phyloP scores from a whole-genome alignment of 2,888 invertebrate genomes.

The Phortica okadai region DNA sequence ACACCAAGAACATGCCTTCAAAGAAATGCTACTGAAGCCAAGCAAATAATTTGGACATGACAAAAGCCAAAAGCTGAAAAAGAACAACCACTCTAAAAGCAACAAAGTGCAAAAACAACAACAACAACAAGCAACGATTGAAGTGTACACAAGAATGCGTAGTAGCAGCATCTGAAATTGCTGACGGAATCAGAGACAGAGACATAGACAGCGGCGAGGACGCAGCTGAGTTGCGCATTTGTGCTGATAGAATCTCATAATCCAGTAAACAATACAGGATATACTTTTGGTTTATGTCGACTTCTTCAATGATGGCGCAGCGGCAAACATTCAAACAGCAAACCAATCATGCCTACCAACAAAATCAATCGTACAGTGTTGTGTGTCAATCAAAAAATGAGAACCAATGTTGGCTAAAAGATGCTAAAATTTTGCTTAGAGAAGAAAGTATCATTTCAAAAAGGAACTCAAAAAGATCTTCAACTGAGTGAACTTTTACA shows the following conservation, averaged over 20 bases:
- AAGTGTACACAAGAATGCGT: slow-evolving; percentile 20
- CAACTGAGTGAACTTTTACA: too few species aligned
- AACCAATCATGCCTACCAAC: slow-evolving; percentile 24
- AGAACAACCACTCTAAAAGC: slow-evolving; percentile 16
- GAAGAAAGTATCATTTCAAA: too few species aligned
- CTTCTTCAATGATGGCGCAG: neutral
- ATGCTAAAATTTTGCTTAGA: too few species aligned
- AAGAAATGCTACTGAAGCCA: slow-evolving; percentile 14
- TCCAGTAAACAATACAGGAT: slow-evolving; percentile 43
- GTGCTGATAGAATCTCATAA: slow-evolving; percentile 68
- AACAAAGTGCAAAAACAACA: neutral
- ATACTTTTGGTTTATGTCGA: neutral
- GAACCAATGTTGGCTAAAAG: neutral
- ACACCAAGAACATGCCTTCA: slow-evolving; percentile 5
- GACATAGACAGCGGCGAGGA: slow-evolving; percentile 25
- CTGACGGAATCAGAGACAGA: slow-evolving; percentile 25
- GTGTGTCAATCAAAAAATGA: neutral
- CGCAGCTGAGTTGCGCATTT: slow-evolving; percentile 33
- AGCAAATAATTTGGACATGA: slow-evolving; percentile 66
- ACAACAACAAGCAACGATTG: slow-evolving; percentile 17
- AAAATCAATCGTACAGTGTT: neutral
- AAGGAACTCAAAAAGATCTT: too few species aligned
- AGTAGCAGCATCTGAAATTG: slow-evolving; percentile 11
- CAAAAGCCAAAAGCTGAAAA: slow-evolving; percentile 48
- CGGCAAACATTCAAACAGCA: slow-evolving; percentile 9